A percentile compares a stretch with the other conserved stretches of the same genome.
Evolutionary conservation across 2,888 invertebrate genomes (phyloP).

Genomic region (Catocala sponsa): DNA sequence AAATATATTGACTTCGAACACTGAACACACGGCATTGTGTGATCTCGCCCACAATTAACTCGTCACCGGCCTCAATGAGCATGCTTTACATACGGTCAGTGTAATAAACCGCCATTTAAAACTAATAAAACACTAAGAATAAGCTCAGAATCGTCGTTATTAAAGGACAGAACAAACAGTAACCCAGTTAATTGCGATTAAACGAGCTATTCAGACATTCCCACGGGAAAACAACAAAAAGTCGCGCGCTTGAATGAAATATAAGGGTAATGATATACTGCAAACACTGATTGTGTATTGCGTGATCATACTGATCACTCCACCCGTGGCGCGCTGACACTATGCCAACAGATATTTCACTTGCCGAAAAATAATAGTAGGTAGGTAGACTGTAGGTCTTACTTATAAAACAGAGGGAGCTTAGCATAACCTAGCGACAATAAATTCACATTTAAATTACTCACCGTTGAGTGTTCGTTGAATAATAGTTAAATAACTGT

Average conservation of each 20-base stretch:
- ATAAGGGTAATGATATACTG: conserved; percentile 28
- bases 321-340: no score
- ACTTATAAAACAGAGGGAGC: no score
- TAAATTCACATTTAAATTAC: no score
- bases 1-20: no score
- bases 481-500: no score
- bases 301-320: no score
- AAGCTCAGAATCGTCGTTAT: conserved; percentile 60
- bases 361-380: no score
- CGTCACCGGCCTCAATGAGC: conserved; percentile 44
- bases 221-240: conserved; percentile 61
- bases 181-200: conserved; percentile 79
- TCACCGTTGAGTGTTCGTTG: no score
- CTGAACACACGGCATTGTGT: no score
- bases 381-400: no score
- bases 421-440: no score
- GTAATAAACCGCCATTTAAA: conserved; percentile 62
- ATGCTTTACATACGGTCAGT: conserved; percentile 41
- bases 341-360: no score
- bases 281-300: conserved; percentile 21
- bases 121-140: conserved; percentile 62
- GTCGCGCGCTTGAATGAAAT: conserved; percentile 52
- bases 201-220: conserved; percentile 78
- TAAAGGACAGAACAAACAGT: conserved; percentile 72
- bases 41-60: conserved; percentile 22